phyloP scores from a whole-genome alignment of 2,797 vertebrate genomes.

The Halcyon smyrnensis region DNA sequence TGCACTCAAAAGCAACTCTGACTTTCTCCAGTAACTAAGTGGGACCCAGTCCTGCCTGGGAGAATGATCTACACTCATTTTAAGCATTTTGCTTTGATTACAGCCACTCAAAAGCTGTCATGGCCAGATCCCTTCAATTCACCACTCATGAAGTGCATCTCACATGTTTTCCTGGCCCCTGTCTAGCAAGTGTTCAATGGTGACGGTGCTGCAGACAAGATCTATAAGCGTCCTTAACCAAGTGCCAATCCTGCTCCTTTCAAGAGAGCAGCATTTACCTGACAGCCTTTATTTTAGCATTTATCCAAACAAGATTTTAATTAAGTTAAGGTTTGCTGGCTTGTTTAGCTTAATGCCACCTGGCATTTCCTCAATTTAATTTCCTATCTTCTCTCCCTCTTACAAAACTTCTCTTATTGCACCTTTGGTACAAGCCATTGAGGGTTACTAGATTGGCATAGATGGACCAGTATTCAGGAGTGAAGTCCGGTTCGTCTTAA shows the following conservation, averaged over 20 bases:
- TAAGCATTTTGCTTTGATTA: background rate
- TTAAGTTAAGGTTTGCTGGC: background rate
- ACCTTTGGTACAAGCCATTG: too few species aligned
- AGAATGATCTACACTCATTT: background rate
- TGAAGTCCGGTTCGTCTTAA: too few species aligned
- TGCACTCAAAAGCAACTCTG: background rate
- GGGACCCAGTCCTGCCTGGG: rapidly evolving
- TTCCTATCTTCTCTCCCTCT: background rate
- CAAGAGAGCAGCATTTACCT: background rate
- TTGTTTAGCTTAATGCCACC: background rate
- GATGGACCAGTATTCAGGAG: too few species aligned
- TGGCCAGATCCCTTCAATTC: background rate
- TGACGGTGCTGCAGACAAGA: background rate
- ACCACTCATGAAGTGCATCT: background rate
- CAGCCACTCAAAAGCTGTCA: background rate
- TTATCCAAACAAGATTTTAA: background rate
- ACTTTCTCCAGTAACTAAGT: background rate
- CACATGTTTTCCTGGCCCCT: background rate
- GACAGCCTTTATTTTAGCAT: background rate
- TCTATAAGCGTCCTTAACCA: background rate
- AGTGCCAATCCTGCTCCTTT: background rate
- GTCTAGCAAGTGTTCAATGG: background rate
- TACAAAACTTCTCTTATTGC: background rate
- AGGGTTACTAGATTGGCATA: too few species aligned
- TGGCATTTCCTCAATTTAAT: background rate